Conservation (phyloP, 2,113 vertebrate genomes). For the Nycticorax nycticorax region DNA sequence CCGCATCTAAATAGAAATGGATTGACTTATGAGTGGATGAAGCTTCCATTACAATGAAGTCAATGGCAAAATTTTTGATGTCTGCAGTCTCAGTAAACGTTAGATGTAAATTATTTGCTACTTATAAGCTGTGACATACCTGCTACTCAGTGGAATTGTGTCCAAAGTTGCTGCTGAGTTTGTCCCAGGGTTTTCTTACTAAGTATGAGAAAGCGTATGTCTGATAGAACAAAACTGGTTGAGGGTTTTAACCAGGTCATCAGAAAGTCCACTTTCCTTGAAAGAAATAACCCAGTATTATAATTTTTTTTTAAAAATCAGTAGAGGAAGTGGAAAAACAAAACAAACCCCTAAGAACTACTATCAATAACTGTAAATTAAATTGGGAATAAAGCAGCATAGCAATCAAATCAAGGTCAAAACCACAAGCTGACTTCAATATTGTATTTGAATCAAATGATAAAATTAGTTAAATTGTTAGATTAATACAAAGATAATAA, state of each 20-base stretch:
- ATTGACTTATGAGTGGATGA: not conserved
- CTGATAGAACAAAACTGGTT: not conserved
- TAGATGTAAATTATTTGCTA: not conserved
- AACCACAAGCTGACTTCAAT: not conserved
- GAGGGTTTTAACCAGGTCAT: not conserved
- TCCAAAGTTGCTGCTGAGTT: not conserved
- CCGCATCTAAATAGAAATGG: not conserved
- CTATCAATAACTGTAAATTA: not conserved
- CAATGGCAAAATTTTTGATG: not conserved
- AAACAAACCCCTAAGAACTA: not conserved
- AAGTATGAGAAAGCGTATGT: not conserved
- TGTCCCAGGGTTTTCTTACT: not conserved
- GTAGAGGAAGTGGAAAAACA: not conserved
- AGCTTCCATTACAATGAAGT: not conserved
- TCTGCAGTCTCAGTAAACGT: not conserved
- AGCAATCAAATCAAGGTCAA: not conserved
- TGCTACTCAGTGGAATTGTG: not conserved
- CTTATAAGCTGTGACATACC: not conserved
- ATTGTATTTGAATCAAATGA: not conserved
- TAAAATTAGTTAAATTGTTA: not conserved
- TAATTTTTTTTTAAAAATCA: not conserved
- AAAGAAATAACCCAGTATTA: not conserved
- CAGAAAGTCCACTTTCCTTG: not conserved
- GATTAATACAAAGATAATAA: not conserved
- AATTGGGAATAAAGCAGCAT: not conserved